Conservation (phyloP, 2,888 invertebrate species). For the Amphipyra berbera region DNA sequence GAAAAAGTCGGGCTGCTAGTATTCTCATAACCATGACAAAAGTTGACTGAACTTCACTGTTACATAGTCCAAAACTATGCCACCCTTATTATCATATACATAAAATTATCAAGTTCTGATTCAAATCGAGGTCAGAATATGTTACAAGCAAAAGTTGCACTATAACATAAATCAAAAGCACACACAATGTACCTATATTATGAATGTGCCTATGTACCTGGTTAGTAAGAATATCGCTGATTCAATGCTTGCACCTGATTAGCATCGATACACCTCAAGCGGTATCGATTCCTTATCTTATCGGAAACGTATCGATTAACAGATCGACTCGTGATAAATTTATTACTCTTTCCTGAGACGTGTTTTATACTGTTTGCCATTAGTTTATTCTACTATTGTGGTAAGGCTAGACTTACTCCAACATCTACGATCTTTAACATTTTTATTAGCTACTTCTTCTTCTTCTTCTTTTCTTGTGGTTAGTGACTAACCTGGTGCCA, state of each 20-base stretch:
- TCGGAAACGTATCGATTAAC: slow-evolving; percentile 32
- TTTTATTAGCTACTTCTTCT: no score
- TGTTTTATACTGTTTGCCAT: no score
- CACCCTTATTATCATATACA: slow-evolving; percentile 15
- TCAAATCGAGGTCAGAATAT: slow-evolving; percentile 40
- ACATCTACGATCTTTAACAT: no score
- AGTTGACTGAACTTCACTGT: not conserved
- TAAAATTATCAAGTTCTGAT: slow-evolving; percentile 26
- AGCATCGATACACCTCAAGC: slow-evolving; percentile 26
- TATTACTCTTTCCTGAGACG: not conserved
- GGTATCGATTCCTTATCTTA: slow-evolving; percentile 34
- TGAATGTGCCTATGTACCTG: slow-evolving; percentile 7
- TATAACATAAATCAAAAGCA: slow-evolving; percentile 49
- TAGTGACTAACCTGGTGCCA: no score
- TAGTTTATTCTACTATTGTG: no score
- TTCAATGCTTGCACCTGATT: slow-evolving; percentile 27
- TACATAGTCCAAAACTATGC: not conserved
- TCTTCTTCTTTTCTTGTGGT: no score
- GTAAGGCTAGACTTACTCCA: no score
- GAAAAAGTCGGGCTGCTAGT: no score
- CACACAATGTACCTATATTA: slow-evolving; percentile 24
- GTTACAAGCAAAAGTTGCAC: slow-evolving; percentile 49
- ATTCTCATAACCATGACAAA: no score
- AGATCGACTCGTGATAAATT: slow-evolving; percentile 19
- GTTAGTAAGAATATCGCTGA: slow-evolving; percentile 24